Percentiles rank a stretch among this genome's conserved stretches.
These are phyloP conservation scores for Chionodraco myersi DNA, from an alignment of 2,113 vertebrate species.

Conservation along the genomic window DNA sequence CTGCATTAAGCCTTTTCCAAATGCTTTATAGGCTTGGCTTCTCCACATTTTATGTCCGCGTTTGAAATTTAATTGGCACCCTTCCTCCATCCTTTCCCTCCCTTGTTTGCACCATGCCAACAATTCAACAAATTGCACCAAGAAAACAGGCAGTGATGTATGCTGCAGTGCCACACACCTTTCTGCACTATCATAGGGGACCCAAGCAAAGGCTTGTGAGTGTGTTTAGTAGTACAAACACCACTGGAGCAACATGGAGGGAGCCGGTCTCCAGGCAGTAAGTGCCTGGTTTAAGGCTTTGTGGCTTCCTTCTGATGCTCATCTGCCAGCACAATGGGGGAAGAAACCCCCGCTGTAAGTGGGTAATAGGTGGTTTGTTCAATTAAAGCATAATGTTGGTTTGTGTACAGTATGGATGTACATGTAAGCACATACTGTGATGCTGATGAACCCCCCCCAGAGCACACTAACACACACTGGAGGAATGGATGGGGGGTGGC, in stretches of 20 bases:
- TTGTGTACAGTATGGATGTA: neutral
- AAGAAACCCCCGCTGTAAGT: conserved; percentile 13
- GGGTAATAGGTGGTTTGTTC: neutral
- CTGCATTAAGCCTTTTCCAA: neutral
- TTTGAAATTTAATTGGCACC: neutral
- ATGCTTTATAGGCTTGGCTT: neutral
- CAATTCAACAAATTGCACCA: conserved; percentile 28
- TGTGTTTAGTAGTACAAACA: neutral
- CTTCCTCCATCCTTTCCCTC: neutral
- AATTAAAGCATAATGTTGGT: neutral
- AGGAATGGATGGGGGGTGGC: conserved; percentile 30
- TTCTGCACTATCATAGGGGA: neutral
- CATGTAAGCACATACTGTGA: conserved; percentile 1
- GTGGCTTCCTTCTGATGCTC: conserved; percentile 16
- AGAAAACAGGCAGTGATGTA: neutral
- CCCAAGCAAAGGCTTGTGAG: conserved; percentile 2
- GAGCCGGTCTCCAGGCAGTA: conserved; percentile 27
- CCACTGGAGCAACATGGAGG: conserved; percentile 22
- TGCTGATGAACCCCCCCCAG: neutral
- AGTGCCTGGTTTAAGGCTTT: conserved; percentile 9
- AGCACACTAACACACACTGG: conserved; percentile 25
- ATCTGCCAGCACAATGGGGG: neutral
- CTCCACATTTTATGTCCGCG: neutral
- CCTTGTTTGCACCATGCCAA: neutral
- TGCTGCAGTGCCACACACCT: conserved; percentile 12